These are phyloP conservation scores for Ceratothoa steindachneri DNA, from an alignment of 2,888 invertebrate species.

Conservation along the genomic window DNA sequence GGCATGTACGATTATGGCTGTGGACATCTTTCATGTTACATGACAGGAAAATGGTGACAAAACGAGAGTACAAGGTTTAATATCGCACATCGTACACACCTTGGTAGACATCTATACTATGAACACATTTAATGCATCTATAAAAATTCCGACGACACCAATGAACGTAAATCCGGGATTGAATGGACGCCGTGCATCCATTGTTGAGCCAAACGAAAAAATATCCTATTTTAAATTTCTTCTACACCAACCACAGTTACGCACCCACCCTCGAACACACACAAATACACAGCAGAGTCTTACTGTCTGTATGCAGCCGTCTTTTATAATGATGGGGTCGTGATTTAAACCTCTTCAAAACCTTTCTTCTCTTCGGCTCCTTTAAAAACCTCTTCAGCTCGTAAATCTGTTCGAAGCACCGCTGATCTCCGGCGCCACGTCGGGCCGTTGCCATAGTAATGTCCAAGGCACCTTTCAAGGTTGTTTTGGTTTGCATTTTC, in stretches of 20 bases:
- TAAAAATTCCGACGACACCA: background rate
- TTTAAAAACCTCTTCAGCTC: slow-evolving; percentile 5
- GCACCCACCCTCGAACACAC: no score
- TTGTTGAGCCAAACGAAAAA: background rate
- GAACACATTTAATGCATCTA: background rate
- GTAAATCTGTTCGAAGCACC: background rate
- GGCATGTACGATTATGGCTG: no score
- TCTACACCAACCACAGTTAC: no score
- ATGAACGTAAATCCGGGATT: background rate
- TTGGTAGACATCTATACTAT: background rate
- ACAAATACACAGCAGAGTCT: no score
- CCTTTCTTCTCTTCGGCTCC: slow-evolving; percentile 1
- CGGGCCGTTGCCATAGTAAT: background rate
- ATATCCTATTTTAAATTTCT: no score
- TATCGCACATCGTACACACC: background rate
- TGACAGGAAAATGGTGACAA: no score
- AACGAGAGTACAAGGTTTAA: background rate
- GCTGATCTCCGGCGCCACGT: background rate
- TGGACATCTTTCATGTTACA: no score
- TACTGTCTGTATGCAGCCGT: no score
- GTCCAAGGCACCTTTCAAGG: background rate
- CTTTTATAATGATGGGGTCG: no score
- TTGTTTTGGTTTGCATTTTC: background rate
- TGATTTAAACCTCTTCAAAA: background rate
- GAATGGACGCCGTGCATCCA: background rate